Evolutionary conservation across 2,797 vertebrate genomes (phyloP), one percentile per base, ranked within the genome.

Genomic region (Thunnus albacares): DNA sequence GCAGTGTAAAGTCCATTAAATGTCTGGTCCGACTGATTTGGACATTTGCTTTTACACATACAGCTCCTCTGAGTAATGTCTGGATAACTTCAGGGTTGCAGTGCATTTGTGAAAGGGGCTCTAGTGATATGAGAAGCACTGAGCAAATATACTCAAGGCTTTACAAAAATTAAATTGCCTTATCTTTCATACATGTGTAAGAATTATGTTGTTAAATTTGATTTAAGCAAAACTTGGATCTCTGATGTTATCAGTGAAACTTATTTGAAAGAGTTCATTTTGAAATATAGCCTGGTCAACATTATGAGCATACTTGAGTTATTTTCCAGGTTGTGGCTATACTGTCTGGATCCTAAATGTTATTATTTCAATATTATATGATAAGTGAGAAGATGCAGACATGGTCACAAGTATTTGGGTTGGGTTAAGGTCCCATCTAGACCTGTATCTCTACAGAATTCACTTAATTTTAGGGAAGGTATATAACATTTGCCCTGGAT

Each of bases 141-240:
- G 20, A 71, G 24, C 26, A 73, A 61, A 79, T 3, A 73, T 30
- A 74, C 45, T 80, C 10, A 71, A 78, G 53, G 66, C 41, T 71
- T 73, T 49, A 45, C 33, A 64, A 65, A 60, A 65, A 78, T 63
- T 0, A 10, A 35, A 79, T 28, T 64, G 15, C 41, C 51, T 62
- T 35, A 45, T 71, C 28, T 56, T 22, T 65, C 56, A 22, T 68
- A 33, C 56, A 22, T 71, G 41, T 61, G 26, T 68, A 45, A 61
- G 35, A 80, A 47, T 67, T 0, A 51, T 59, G 51, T 52, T 6
- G 0, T 71, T 53, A 43, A 47, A 63, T 22, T 56, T 45, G 17
- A 73, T 67, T 75, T 11, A 22, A 52, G 12, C 28, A 70, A 71
- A 47, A 52, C 1, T 1, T 8, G 68, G 20, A 71, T 75, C 18